Base-by-base conservation (phyloP, 92 coral and sea anemone species). In the Plumapathes pennacea region DNA sequence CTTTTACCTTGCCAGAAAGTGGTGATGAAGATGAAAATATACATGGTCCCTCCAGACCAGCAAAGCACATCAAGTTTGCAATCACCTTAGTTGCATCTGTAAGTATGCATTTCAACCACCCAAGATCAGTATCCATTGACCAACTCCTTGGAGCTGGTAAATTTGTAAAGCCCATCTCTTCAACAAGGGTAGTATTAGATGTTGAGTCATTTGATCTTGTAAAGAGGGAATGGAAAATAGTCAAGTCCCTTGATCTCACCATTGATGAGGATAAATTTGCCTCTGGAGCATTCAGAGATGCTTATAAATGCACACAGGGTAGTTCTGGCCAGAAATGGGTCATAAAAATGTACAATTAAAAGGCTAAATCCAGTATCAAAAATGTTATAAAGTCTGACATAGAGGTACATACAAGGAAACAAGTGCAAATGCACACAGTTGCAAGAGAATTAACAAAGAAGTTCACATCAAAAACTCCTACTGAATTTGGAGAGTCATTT, bases 261-360 rank as follows among this genome's bases (percentile, higher is more conserved):
- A 64, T 85, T 38, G 79, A 85, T 31, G 62, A 53, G 11, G 74
- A 75, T 32, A 69, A 64, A 64, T 86, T 81, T 67, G 53, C 89
- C 26, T 71, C 74, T 41, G 95, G 95, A 44, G 95, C 75, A 38
- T 86, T 76, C 60, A 25, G 89, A 43, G 85, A 86, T 86, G 85
- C 95, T 10, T 86, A 31, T 62, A 71, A 79, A 58, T 83, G 71
- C 38, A 49, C 38, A 22, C 30, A 58, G 26, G 74, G 49, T 36
- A 33, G 38, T 52, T 45, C 40, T 32, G 72, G 67, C 54, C 18
- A 49, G 40, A 60, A 60, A 44, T 78, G 85, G 90, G 90, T 84
- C 38, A 26, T 78, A 22, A 84, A 84, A 58, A 40, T 58, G 45
- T 84, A 78, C 46, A 77, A 70, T 48, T 57, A 26, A 36, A 60